Percentiles rank a stretch among this genome's conserved stretches.
Conservation (phyloP, 35 echinoderm and acorn worm species). For the Lytechinus pictus region DNA sequence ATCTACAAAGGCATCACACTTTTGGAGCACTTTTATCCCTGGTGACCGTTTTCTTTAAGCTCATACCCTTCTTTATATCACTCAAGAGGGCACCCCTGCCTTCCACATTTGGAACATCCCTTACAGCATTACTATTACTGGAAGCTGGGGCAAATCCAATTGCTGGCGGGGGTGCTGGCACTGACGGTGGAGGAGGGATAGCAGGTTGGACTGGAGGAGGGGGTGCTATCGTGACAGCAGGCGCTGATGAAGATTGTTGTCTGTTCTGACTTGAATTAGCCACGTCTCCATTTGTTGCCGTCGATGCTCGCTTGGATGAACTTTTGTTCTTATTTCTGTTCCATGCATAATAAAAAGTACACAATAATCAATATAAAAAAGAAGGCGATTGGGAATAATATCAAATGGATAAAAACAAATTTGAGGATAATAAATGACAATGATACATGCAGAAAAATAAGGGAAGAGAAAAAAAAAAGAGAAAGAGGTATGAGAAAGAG, state of each 20-base stretch:
- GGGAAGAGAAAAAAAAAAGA: too few species aligned
- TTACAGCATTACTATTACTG: not conserved
- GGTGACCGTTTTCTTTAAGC: not conserved
- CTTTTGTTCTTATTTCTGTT: slow-evolving; percentile 41
- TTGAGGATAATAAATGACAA: too few species aligned
- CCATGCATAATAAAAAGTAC: not conserved
- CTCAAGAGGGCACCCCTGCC: slow-evolving; percentile 20
- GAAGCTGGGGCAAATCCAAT: not conserved
- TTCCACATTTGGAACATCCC: not conserved
- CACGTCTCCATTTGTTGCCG: not conserved
- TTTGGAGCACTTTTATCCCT: slow-evolving; percentile 49
- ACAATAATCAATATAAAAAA: too few species aligned
- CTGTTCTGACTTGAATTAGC: not conserved
- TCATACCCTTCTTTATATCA: slow-evolving; percentile 51
- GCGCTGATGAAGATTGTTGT: not conserved
- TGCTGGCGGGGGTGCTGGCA: slow-evolving; percentile 26
- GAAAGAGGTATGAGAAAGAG: too few species aligned
- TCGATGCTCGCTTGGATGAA: slow-evolving; percentile 19
- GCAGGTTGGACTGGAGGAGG: not conserved
- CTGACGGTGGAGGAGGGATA: slow-evolving; percentile 9
- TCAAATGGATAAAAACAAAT: too few species aligned
- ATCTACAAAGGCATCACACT: slow-evolving; percentile 21
- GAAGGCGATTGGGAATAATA: too few species aligned
- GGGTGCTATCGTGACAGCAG: slow-evolving; percentile 16
- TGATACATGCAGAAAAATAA: too few species aligned